Evolutionary conservation across 2,888 invertebrate genomes (phyloP).

Genomic region (Gari tellinella): DNA sequence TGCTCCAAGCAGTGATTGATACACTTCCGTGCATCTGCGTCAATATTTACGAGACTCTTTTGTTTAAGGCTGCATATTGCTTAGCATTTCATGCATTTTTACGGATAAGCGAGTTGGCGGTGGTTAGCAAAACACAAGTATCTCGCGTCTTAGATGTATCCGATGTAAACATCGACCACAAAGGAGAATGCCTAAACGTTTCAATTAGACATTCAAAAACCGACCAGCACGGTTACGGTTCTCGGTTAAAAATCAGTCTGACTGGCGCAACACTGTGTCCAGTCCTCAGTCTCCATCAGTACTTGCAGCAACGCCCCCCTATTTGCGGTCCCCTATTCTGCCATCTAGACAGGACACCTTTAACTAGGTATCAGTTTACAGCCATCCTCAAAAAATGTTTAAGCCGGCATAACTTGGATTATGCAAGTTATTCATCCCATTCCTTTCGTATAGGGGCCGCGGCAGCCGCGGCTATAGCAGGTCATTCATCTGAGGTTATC

Average conservation of each 20-base stretch:
- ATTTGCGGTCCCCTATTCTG: constrained; percentile 23
- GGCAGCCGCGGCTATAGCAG: constrained; percentile 14
- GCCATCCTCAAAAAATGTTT: constrained; percentile 20
- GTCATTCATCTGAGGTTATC: constrained; percentile 18
- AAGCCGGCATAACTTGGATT: too few species aligned
- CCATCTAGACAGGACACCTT: constrained; percentile 29
- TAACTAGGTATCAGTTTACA: constrained; percentile 43
- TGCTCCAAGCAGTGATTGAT: background rate
- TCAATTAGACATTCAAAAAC: too few species aligned
- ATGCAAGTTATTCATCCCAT: constrained; percentile 17
- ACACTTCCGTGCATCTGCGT: constrained; percentile 19
- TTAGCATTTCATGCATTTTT: constrained; percentile 40
- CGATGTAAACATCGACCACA: too few species aligned
- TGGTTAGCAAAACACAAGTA: too few species aligned
- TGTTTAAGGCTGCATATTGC: constrained; percentile 30
- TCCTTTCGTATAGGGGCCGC: constrained; percentile 43
- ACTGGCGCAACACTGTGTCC: constrained; percentile 10
- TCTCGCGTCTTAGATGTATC: too few species aligned
- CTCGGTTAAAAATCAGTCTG: background rate
- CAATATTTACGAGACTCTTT: constrained; percentile 16
- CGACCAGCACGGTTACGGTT: constrained; percentile 26
- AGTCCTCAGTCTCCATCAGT: constrained; percentile 1
- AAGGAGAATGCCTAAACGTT: too few species aligned
- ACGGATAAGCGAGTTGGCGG: constrained; percentile 33
- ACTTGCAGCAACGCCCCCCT: constrained; percentile 4